These are phyloP conservation scores for Ips nitidus DNA, from an alignment of 1,140 invertebrate species.

Conservation along the genomic window DNA sequence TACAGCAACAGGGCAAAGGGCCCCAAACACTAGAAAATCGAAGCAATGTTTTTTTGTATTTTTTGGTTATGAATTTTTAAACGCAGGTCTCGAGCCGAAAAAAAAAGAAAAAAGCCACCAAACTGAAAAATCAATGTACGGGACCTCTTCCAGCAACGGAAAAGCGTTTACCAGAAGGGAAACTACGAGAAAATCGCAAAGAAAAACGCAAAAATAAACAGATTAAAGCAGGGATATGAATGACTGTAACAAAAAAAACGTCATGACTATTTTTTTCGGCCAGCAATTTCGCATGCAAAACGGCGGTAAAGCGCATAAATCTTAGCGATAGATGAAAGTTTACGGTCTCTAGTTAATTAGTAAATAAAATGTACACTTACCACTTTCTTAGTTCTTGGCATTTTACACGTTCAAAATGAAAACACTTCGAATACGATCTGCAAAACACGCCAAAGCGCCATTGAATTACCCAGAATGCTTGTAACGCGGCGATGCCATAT, in stretches of 20 bases:
- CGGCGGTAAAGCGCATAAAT: constrained; percentile 31
- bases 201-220: constrained; percentile 46
- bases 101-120: constrained; percentile 35
- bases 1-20: constrained; percentile 6
- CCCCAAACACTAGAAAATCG: constrained; percentile 20
- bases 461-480: constrained; percentile 36
- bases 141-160: constrained; percentile 8
- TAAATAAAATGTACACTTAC: constrained; percentile 39
- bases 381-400: constrained; percentile 46
- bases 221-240: constrained; percentile 36
- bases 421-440: constrained; percentile 28
- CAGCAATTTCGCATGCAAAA: constrained; percentile 40
- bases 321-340: constrained; percentile 18
- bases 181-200: constrained; percentile 37
- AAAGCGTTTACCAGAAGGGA: constrained; percentile 18
- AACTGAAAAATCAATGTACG: constrained; percentile 38
- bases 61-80: constrained; percentile 55
- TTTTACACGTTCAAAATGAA: constrained; percentile 40
- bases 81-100: constrained; percentile 37
- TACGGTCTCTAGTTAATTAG: constrained; percentile 32
- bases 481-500: constrained; percentile 11
- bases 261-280: constrained; percentile 49
- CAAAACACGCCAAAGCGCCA: constrained; percentile 42
- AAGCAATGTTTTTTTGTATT: constrained; percentile 45
- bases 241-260: constrained; percentile 45